Conservation (phyloP, 1,140 invertebrate species). For the Danaus plexippus region DNA sequence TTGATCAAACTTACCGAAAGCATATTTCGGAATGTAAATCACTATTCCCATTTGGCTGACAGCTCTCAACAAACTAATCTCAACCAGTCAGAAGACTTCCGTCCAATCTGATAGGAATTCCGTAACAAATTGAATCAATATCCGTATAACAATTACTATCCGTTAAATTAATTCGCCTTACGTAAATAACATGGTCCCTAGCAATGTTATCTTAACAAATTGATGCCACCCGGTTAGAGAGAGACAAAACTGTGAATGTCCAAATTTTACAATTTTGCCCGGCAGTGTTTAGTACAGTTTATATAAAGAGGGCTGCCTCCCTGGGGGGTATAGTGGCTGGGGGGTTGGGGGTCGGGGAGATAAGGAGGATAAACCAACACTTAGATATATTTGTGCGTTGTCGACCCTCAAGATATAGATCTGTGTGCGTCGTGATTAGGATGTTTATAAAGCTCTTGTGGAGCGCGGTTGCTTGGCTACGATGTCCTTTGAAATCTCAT, state of each 20-base stretch:
- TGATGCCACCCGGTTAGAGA: slow-evolving; percentile 36
- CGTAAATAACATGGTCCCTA: slow-evolving; percentile 40
- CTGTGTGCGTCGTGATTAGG: slow-evolving; percentile 38
- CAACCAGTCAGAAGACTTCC: slow-evolving; percentile 12
- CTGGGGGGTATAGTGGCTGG: slow-evolving; percentile 43
- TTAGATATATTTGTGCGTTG: slow-evolving; percentile 61
- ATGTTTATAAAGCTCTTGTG: slow-evolving; percentile 50
- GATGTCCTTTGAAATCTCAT: slow-evolving; percentile 20
- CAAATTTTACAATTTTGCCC: slow-evolving; percentile 63
- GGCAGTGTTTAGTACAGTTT: slow-evolving; percentile 59
- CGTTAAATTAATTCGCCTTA: slow-evolving; percentile 52
- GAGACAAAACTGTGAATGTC: slow-evolving; percentile 36
- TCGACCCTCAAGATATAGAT: slow-evolving; percentile 52
- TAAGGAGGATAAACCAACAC: slow-evolving; percentile 57
- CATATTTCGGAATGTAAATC: too few species aligned
- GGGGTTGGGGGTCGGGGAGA: slow-evolving; percentile 36
- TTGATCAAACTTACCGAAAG: too few species aligned
- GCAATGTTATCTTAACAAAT: slow-evolving; percentile 66
- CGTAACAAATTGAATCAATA: slow-evolving; percentile 28
- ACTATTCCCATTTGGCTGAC: too few species aligned
- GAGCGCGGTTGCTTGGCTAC: slow-evolving; percentile 24
- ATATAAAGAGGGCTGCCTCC: slow-evolving; percentile 21
- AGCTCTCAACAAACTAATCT: not conserved
- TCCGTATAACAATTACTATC: slow-evolving; percentile 42
- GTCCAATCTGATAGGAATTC: slow-evolving; percentile 20